Percentiles rank a stretch among this genome's conserved stretches.
Evolutionary conservation across 2,888 invertebrate species (phyloP).

Genomic region (Panzeria rudis): DNA sequence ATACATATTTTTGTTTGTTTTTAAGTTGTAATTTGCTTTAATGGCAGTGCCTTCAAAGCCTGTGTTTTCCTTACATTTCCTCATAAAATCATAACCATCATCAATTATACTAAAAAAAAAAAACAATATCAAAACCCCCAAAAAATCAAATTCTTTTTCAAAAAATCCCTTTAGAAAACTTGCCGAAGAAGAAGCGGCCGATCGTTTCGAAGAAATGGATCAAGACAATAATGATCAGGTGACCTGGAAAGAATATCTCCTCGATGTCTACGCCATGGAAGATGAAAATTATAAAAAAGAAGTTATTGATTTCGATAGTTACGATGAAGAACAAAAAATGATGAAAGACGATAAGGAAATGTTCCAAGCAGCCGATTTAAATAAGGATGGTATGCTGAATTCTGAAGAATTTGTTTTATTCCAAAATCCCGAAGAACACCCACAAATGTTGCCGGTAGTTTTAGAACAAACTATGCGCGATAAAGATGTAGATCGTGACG

Average conservation of each 20-base stretch:
- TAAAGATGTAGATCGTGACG: slow-evolving; percentile 94
- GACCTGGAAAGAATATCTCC: slow-evolving; percentile 95
- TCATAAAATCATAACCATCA: neutral
- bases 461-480: slow-evolving; percentile 92
- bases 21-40: slow-evolving; percentile 2
- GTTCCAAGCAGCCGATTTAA: slow-evolving; percentile 93
- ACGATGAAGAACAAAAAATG: slow-evolving; percentile 86
- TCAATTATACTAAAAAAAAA: slow-evolving; percentile 21
- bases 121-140: neutral
- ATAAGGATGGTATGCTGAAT: slow-evolving; percentile 91
- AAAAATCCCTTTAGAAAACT: slow-evolving; percentile 86
- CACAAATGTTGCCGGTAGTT: slow-evolving; percentile 92
- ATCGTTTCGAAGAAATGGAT: slow-evolving; percentile 94
- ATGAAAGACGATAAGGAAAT: slow-evolving; percentile 92
- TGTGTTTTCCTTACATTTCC: neutral
- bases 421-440: slow-evolving; percentile 96
- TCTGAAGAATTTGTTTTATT: slow-evolving; percentile 93
- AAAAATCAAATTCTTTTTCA: neutral
- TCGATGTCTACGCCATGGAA: slow-evolving; percentile 93
- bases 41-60: neutral
- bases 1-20: too few relatives aligned
- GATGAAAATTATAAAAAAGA: slow-evolving; percentile 84
- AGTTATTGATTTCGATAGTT: slow-evolving; percentile 84
- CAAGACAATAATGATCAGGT: slow-evolving; percentile 91
- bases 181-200: slow-evolving; percentile 93